These are phyloP conservation scores for Euproctis similis DNA, from an alignment of 2,888 invertebrate genomes.

Conservation along the genomic window DNA sequence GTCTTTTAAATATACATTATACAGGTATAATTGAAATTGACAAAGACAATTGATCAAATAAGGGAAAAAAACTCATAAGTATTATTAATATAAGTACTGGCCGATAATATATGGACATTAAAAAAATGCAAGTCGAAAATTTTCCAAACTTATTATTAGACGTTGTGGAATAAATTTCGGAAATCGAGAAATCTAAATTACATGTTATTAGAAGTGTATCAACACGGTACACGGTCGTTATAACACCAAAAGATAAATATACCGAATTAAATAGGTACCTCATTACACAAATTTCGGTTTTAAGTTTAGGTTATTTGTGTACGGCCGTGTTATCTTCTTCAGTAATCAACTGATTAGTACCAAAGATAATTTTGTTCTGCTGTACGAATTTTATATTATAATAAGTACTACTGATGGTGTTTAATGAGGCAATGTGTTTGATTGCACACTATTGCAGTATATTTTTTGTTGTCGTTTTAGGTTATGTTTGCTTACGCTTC, in stretches of 20 bases:
- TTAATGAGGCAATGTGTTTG: constrained; percentile 28
- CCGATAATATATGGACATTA: constrained; percentile 45
- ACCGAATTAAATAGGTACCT: constrained; percentile 65
- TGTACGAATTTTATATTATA: constrained; percentile 28
- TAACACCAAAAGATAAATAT: constrained; percentile 73
- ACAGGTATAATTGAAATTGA: no score
- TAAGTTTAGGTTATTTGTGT: constrained; percentile 61
- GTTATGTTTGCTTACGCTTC: no score
- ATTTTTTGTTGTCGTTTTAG: no score
- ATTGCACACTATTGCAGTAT: constrained; percentile 4
- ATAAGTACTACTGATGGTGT: constrained; percentile 23
- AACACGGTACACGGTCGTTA: constrained; percentile 66
- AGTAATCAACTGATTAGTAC: constrained; percentile 50
- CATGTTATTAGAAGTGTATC: constrained; percentile 70
- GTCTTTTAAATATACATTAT: no score
- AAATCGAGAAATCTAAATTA: constrained; percentile 67
- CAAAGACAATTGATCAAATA: no score
- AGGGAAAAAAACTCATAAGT: constrained; percentile 31
- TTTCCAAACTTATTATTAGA: constrained; percentile 55
- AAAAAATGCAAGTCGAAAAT: constrained; percentile 57
- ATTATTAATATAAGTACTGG: constrained; percentile 39
- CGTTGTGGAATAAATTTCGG: constrained; percentile 60
- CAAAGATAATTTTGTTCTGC: constrained; percentile 52
- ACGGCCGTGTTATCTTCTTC: constrained; percentile 48
- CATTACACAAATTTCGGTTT: constrained; percentile 64